Evolutionary conservation across 2,888 invertebrate genomes (phyloP).

Genomic region (Junonia oenone): DNA sequence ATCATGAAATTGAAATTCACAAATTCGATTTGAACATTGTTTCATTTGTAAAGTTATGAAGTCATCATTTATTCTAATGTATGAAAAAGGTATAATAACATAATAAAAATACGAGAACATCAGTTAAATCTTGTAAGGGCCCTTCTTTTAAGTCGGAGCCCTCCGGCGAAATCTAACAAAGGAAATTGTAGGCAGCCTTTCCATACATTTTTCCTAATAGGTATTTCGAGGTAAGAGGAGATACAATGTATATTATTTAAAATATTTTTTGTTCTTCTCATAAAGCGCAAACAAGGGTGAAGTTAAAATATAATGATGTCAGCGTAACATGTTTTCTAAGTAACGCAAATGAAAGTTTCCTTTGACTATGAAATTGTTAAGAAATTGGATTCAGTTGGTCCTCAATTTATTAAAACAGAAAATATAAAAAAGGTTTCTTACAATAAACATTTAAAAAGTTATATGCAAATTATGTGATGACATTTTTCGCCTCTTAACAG

Average conservation of each 20-base stretch:
- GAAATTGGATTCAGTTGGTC: neutral
- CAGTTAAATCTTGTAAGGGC: slow-evolving; percentile 8
- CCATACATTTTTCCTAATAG: neutral
- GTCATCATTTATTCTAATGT: neutral
- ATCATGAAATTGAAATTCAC: neutral
- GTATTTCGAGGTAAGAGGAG: neutral
- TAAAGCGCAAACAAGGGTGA: neutral
- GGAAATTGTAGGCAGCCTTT: slow-evolving; percentile 3
- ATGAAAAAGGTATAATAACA: neutral
- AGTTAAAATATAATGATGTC: neutral
- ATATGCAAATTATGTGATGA: too few species aligned
- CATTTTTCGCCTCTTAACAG: too few species aligned
- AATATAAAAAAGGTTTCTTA: neutral
- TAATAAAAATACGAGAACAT: neutral
- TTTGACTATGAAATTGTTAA: neutral
- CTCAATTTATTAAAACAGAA: too few species aligned
- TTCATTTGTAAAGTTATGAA: neutral
- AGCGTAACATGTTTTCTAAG: neutral
- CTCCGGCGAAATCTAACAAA: slow-evolving; percentile 7
- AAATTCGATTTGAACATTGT: neutral
- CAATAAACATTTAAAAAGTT: too few species aligned
- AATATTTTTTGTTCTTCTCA: neutral
- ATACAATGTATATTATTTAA: neutral
- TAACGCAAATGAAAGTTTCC: neutral
- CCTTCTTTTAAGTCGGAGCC: slow-evolving; percentile 7